These are phyloP conservation scores for Panthera uncia DNA, from an alignment of 2,113 vertebrate species.

Conservation along the genomic window DNA sequence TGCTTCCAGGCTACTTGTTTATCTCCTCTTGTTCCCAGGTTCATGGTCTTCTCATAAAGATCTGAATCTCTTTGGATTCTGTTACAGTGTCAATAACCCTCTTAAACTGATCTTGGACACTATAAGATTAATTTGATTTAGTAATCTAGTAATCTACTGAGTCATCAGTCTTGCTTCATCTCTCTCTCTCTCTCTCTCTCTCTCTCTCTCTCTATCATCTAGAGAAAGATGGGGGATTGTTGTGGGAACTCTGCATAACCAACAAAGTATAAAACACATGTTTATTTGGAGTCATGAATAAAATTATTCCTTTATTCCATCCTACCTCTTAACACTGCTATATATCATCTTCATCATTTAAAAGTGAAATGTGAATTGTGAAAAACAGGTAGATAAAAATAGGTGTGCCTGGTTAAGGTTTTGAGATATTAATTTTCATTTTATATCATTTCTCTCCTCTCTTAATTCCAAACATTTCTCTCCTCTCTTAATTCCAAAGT, in stretches of 20 bases:
- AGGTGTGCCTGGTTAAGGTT: not conserved
- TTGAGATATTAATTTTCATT: not conserved
- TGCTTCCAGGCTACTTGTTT: not conserved
- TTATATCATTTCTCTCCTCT: not conserved
- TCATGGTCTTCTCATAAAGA: not conserved
- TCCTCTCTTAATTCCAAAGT: not conserved
- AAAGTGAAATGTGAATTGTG: not conserved
- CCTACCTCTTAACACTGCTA: not conserved
- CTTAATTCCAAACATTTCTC: not conserved
- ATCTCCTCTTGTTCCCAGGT: not conserved
- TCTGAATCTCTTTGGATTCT: not conserved
- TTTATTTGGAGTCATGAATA: not conserved
- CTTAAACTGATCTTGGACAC: not conserved
- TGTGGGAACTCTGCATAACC: not conserved
- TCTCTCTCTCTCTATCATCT: not conserved
- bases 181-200: too few relatives aligned
- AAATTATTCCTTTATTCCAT: not conserved
- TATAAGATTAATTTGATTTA: not conserved
- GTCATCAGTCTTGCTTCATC: not conserved
- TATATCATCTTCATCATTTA: not conserved
- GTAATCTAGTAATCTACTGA: not conserved
- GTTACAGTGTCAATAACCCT: not conserved
- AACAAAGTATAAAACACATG: not conserved
- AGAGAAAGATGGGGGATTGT: not conserved
- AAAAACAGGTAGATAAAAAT: not conserved